Evolutionary conservation across 2,888 invertebrate genomes (phyloP).

Genomic region (Netelia melanura): DNA sequence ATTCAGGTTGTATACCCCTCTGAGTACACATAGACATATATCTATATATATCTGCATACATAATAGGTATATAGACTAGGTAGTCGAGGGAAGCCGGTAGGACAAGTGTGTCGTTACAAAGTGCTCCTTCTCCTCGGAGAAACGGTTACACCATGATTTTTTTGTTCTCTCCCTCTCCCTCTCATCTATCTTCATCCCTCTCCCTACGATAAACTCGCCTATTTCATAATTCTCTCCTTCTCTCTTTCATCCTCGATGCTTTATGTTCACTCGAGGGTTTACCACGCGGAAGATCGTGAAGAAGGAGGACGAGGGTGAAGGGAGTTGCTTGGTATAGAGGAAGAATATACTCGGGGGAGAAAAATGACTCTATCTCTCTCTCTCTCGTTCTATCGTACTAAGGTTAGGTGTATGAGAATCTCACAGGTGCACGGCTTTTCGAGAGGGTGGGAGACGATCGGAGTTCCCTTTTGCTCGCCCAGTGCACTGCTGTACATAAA

Average conservation of each 20-base stretch:
- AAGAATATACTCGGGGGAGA: conserved; percentile 69
- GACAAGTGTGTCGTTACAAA: conserved; percentile 82
- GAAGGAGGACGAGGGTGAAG: conserved; percentile 55
- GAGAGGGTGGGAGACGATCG: conserved; percentile 65
- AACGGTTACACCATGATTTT: conserved; percentile 84
- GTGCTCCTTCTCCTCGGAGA: conserved; percentile 73
- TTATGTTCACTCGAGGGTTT: conserved; percentile 57
- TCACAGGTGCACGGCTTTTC: conserved; percentile 83
- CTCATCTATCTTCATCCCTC: conserved; percentile 2
- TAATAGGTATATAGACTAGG: conserved; percentile 49
- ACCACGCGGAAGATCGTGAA: conserved; percentile 54
- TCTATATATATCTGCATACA: conserved; percentile 9
- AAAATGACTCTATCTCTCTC: conserved; percentile 53
- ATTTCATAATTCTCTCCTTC: conserved; percentile 58
- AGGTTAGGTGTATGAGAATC: conserved; percentile 82
- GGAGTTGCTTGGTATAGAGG: conserved; percentile 76
- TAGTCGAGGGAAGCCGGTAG: conserved; percentile 72
- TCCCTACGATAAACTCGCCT: conserved; percentile 19
- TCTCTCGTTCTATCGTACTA: conserved; percentile 66
- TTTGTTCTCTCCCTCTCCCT: conserved; percentile 65
- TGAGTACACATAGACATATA: conserved; percentile 7
- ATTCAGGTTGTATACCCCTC: conserved; percentile 65
- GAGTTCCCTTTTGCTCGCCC: conserved; percentile 55
- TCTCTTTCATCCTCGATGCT: conserved; percentile 32
- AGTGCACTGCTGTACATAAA: conserved; percentile 32